These are phyloP conservation scores for Oscheius sp. DNA, from an alignment of 1,140 invertebrate genomes.

Conservation along the genomic window DNA sequence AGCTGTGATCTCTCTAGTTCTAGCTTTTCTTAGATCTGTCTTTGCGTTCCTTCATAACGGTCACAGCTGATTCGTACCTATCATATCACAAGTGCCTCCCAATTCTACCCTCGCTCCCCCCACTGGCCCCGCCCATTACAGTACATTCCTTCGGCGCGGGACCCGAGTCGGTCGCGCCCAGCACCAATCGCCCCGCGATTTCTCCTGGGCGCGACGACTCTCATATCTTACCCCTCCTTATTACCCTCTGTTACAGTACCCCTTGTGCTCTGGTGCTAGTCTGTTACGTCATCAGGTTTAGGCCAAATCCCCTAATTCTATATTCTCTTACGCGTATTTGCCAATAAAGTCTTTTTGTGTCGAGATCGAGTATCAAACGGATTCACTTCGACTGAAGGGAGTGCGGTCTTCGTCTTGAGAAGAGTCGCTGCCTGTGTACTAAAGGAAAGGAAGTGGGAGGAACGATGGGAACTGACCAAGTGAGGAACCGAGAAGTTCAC, in stretches of 20 bases:
- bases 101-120: neutral
- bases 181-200: neutral
- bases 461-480: neutral
- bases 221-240: slow-evolving; percentile 1
- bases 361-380: neutral
- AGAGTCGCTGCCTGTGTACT: neutral
- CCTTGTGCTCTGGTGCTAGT: no score
- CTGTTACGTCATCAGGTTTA: neutral
- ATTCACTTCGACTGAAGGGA: neutral
- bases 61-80: neutral
- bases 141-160: no score
- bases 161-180: neutral
- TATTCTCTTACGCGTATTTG: neutral
- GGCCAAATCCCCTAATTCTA: neutral
- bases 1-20: no score
- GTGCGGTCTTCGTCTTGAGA: slow-evolving; percentile 3
- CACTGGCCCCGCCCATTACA: neutral
- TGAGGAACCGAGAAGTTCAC: neutral
- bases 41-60: no score
- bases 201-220: neutral
- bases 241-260: neutral
- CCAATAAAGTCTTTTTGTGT: neutral
- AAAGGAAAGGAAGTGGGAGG: no score
- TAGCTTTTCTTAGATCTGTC: no score
- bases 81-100: slow-evolving; percentile 9